These are phyloP conservation scores for Pygmarrhopalites habei DNA, from an alignment of 1,140 invertebrate species.

Conservation along the genomic window DNA sequence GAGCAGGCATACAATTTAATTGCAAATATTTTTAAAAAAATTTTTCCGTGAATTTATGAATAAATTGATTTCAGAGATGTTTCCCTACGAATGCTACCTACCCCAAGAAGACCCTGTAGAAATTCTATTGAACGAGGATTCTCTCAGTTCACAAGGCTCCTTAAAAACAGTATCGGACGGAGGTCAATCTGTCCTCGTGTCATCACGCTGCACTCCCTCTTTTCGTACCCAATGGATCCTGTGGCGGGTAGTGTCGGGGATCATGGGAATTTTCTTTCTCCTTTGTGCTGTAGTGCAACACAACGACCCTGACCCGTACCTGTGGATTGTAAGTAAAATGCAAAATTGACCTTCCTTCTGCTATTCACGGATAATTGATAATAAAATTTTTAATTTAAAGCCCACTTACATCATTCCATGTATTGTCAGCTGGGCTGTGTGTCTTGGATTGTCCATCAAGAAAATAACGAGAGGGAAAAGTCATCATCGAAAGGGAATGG, in stretches of 20 bases:
- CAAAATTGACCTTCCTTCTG: too few relatives aligned
- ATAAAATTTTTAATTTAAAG: conserved; percentile 1
- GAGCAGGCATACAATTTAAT: too few relatives aligned
- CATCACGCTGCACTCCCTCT: too few relatives aligned
- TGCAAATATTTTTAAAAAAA: too few relatives aligned
- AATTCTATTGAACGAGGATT: too few relatives aligned
- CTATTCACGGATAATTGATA: neutral
- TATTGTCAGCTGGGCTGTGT: conserved; percentile 10
- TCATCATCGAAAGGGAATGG: neutral
- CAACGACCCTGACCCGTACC: conserved; percentile 31
- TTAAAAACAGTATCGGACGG: too few relatives aligned
- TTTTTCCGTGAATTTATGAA: too few relatives aligned
- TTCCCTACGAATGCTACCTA: too few relatives aligned
- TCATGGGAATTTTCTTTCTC: conserved; percentile 33
- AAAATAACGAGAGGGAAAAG: neutral
- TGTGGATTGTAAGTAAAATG: conserved; percentile 29
- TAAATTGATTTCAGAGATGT: too few relatives aligned
- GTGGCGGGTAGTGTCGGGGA: conserved; percentile 13
- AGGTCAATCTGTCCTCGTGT: too few relatives aligned
- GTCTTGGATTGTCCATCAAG: neutral
- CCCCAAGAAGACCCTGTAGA: too few relatives aligned
- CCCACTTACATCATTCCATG: conserved; percentile 19
- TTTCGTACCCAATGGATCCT: conserved; percentile 9
- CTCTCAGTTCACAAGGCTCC: too few relatives aligned
- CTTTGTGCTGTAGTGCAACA: conserved; percentile 26